Evolutionary conservation across 2,888 invertebrate genomes (phyloP), one percentile per base, ranked within the genome.

Genomic region (Dromius quadrimaculatus): DNA sequence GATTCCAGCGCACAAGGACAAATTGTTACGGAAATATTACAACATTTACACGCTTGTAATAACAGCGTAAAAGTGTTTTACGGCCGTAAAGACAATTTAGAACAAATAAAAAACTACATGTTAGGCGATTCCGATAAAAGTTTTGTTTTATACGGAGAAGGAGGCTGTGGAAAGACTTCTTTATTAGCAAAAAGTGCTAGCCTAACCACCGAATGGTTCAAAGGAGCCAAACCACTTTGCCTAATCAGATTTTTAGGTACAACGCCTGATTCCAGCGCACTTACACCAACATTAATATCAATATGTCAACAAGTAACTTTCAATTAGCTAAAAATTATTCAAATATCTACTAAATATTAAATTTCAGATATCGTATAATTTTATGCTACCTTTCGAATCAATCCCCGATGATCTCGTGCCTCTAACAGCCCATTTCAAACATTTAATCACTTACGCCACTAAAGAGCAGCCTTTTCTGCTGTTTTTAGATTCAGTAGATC

Each of bases 131-230:
- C 92, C 11, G 93, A 94, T 78, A 93, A 95, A 79, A 96, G 97
- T 0, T 84, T 97, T 71, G 93, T 97, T 15, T 84, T 98, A 68
- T 95, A 95, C 80, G 98, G 98, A 32, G 95, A 95, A 83, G 95
- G 97, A 78, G 98, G 98, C 41, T 98, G 98, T 79, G 98, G 98
- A 0, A 99, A 99, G 83, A 98, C 98, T 0, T 98, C 98, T 13
- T 85, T 98, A 0, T 84, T 98, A 71, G 93, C 98, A 0, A 97
- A 97, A 83, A 92, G 94, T 72, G 95, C 97, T 0, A 92, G 93
- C 19, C 92, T 91, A 0, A 85, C 90, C 5, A 87, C 85, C 34
- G 87, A 86, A 54, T 94, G 92, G 93, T 91, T 92, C 72, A 84
- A 86, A 15, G 89, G 88, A 0, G 89, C 88, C 0, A 89, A 90